Evolutionary conservation across 2,888 invertebrate genomes (phyloP), one percentile per base, ranked within the genome.

Genomic region (Ashinkailepas kermadecensis): DNA sequence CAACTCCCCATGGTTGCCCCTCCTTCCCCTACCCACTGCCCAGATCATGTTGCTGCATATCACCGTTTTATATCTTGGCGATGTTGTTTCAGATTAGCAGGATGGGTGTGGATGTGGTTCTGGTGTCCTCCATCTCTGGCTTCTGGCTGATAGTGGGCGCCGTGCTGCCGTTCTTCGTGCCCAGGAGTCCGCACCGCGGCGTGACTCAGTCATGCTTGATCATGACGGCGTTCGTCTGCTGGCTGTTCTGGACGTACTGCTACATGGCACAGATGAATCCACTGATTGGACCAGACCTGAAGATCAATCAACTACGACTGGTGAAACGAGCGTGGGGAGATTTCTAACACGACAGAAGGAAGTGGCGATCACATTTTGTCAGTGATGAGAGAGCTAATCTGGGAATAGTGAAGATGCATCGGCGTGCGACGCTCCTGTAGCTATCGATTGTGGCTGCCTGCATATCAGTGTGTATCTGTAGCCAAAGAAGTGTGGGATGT

Each of bases 241-340:
- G 83, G 83, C 54, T 84, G 62, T 84, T 84, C 88, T 96, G 95
- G 96, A 88, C 96, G 85, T 95, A 95, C 86, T 95, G 95, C 85
- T 96, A 95, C 87, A 92, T 96, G 92, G 93, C 94, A 7, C 96
- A 96, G 88, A 95, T 96, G 95, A 96, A 96, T 89, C 96, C 96
- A 0, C 89, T 96, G 81, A 92, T 96, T 84, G 96, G 95, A 57
- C 96, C 95, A 81, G 92, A 92, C 89, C 89, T 96, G 11, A 89
- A 90, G 85, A 91, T 90, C 85, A 90, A 91, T 70, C 92, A 93
- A 0, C 89, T 95, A 81, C 89, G 93, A 84, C 90, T 95, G 87
- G 93, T 95, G 88, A 91, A 93, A n/a, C 89, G 89, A 83, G 91
- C 93, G 88, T 95, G 95, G 95, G 93, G 70, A 54, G 64, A 64